phyloP scores from a whole-genome alignment of 2,888 invertebrate genomes.

The Meandrusa payeni region DNA sequence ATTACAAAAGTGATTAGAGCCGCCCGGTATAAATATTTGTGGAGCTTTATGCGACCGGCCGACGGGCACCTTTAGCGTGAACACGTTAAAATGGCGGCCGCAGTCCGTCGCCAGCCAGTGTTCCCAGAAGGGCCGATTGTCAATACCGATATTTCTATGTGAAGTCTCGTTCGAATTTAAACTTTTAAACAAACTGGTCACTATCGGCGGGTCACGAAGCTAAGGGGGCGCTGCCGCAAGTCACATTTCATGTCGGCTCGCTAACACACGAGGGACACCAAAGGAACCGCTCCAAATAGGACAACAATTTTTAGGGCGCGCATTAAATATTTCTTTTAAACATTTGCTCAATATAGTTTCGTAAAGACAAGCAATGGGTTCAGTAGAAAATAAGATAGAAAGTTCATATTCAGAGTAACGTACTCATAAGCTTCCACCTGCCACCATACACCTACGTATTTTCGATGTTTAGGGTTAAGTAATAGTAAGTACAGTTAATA shows the following conservation, averaged over 20 bases:
- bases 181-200: conserved; percentile 47
- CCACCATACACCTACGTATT: too few species aligned
- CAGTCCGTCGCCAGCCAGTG: conserved; percentile 32
- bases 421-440: too few species aligned
- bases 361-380: too few species aligned
- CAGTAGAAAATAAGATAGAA: too few species aligned
- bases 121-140: conserved; percentile 65
- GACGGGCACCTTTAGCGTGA: conserved; percentile 50
- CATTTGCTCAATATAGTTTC: too few species aligned
- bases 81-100: conserved; percentile 53
- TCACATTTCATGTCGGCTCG: conserved; percentile 43
- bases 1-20: conserved; percentile 62
- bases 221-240: conserved; percentile 40
- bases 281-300: conserved; percentile 29
- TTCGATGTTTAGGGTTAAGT: too few species aligned
- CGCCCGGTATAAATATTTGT: conserved; percentile 48
- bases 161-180: conserved; percentile 44
- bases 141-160: conserved; percentile 52
- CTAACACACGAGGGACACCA: conserved; percentile 50
- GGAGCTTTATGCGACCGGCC: conserved; percentile 41
- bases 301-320: conserved; percentile 5
- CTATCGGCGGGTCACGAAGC: conserved; percentile 51
- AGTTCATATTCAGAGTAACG: too few species aligned
- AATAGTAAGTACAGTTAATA: too few species aligned
- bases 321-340: neutral